These are phyloP conservation scores for Theonella swinhoei DNA, from an alignment of 37 sponge, comb jelly and placozoan genomes.

Conservation along the genomic window DNA sequence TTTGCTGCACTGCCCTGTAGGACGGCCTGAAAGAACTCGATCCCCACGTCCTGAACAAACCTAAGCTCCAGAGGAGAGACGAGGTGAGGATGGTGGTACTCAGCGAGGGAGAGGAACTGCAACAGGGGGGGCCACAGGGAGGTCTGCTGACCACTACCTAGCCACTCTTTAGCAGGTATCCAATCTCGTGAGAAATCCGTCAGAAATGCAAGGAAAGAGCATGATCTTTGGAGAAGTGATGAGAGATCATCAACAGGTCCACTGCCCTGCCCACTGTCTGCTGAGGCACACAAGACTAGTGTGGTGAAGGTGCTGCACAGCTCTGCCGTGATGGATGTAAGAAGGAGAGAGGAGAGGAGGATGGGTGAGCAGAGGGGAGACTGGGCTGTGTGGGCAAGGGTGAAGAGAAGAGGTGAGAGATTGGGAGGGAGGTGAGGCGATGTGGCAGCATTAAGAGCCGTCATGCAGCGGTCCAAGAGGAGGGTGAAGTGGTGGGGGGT, in stretches of 20 bases:
- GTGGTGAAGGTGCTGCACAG: constrained; percentile 16
- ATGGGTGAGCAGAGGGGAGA: constrained; percentile 13
- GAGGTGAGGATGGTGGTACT: background rate
- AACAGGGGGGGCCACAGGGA: constrained; percentile 44
- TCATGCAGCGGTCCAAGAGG: constrained; percentile 18
- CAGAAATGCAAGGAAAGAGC: constrained; percentile 52
- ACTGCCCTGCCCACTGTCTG: background rate
- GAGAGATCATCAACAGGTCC: background rate
- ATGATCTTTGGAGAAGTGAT: background rate
- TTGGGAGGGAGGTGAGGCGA: background rate
- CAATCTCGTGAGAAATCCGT: constrained; percentile 46
- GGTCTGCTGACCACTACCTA: constrained; percentile 1
- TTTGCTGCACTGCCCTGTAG: constrained; percentile 20
- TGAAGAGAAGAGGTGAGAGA: constrained; percentile 29
- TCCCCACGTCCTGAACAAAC: constrained; percentile 50
- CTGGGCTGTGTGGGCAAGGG: constrained; percentile 46
- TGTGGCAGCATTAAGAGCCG: background rate
- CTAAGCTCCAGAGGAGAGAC: constrained; percentile 5
- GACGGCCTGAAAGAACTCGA: constrained; percentile 57
- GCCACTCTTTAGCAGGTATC: constrained; percentile 40
- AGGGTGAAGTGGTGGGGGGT: constrained; percentile 20
- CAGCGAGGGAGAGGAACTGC: constrained; percentile 21
- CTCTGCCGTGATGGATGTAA: background rate
- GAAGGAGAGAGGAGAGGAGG: constrained; percentile 39
- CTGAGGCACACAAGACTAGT: background rate